A percentile compares a stretch with the other conserved stretches of the same genome.
Evolutionary conservation across 2,888 invertebrate genomes (phyloP).

Genomic region (Drosophila koepferae): DNA sequence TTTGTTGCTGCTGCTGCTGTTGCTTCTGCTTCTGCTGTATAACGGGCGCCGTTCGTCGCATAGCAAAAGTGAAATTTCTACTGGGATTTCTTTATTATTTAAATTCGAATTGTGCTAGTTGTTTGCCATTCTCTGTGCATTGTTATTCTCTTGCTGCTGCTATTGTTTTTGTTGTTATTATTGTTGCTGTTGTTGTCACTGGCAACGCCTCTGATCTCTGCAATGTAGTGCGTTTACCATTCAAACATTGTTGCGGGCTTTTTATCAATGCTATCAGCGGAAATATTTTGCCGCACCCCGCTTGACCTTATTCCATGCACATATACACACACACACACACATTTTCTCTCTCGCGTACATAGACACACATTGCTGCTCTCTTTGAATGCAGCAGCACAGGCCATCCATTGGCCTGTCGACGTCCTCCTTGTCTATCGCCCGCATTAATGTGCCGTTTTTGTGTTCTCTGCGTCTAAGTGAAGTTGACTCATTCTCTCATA

Average conservation of each 20-base stretch:
- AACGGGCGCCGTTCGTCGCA: conserved; percentile 53
- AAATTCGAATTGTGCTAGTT: conserved; percentile 48
- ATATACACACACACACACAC: neutral
- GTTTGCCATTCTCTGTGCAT: conserved; percentile 50
- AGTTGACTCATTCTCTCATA: conserved; percentile 59
- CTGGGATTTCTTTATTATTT: conserved; percentile 58
- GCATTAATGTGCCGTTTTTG: conserved; percentile 29
- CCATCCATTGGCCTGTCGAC: conserved; percentile 23
- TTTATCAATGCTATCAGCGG: conserved; percentile 71
- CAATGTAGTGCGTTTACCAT: conserved; percentile 27
- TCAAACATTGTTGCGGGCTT: conserved; percentile 44
- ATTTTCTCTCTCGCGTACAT: no score
- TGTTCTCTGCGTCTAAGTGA: neutral
- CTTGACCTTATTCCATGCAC: conserved; percentile 66
- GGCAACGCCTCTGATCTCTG: conserved; percentile 49
- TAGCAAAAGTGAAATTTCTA: conserved; percentile 73
- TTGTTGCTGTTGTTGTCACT: conserved; percentile 19
- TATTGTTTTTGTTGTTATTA: conserved; percentile 12
- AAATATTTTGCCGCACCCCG: conserved; percentile 79
- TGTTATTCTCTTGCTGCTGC: conserved; percentile 16
- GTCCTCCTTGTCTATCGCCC: conserved; percentile 31
- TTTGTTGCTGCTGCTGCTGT: conserved; percentile 37
- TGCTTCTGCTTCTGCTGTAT: conserved; percentile 20
- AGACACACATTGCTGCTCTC: conserved; percentile 24
- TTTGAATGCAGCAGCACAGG: conserved; percentile 21